Conservation (phyloP, 2,797 vertebrate genomes). For the Distichodus sexfasciatus region DNA sequence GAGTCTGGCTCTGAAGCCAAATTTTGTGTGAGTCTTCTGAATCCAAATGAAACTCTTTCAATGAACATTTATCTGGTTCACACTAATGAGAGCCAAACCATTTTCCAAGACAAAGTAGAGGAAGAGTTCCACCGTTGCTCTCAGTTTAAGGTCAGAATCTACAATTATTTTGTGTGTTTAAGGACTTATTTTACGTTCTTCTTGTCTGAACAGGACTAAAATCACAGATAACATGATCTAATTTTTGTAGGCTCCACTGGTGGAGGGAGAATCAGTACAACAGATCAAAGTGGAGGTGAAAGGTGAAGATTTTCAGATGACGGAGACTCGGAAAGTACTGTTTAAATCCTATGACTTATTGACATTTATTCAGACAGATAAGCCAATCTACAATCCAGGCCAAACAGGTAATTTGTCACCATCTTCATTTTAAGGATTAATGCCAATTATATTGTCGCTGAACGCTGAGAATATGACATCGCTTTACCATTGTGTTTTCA, state of each 20-base stretch:
- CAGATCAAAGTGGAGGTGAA: constrained; percentile 63
- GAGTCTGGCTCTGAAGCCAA: constrained; percentile 59
- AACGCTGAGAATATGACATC: neutral
- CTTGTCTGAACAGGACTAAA: neutral
- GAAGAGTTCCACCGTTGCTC: constrained; percentile 58
- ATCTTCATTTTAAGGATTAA: neutral
- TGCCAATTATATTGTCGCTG: neutral
- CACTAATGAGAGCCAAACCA: constrained; percentile 21
- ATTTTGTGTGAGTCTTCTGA: constrained; percentile 63
- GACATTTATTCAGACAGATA: constrained; percentile 86
- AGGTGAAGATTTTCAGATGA: constrained; percentile 69
- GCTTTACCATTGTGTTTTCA: neutral
- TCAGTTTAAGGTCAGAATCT: constrained; percentile 58
- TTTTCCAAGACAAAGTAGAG: constrained; percentile 49
- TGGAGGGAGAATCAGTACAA: constrained; percentile 14
- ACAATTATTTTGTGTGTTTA: too few species aligned
- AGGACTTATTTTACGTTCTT: too few species aligned
- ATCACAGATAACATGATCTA: neutral
- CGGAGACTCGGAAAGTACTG: constrained; percentile 68
- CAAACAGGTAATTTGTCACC: constrained; percentile 73
- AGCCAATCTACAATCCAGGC: constrained; percentile 83
- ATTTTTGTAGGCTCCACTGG: constrained; percentile 57
- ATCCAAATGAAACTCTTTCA: constrained; percentile 60
- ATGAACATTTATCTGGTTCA: constrained; percentile 60
- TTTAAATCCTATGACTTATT: constrained; percentile 59